Percentiles rank a stretch among this genome's conserved stretches.
Evolutionary conservation across 2,797 vertebrate species (phyloP).

Genomic region (Paedocypris micromegethes): DNA sequence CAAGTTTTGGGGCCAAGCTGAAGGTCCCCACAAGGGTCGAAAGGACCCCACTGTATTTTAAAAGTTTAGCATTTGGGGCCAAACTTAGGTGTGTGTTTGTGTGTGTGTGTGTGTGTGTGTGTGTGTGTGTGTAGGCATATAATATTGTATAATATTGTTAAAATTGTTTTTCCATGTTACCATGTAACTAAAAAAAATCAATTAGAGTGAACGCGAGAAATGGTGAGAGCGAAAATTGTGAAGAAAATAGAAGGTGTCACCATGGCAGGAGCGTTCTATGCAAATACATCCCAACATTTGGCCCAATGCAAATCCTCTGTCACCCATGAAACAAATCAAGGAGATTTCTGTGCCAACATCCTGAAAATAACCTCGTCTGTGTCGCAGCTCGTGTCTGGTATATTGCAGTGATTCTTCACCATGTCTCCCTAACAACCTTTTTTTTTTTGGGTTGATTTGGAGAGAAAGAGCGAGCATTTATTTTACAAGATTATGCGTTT

Average conservation of each 20-base stretch:
- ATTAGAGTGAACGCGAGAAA: conserved; percentile 2
- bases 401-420: conserved; percentile 24
- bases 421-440: not conserved
- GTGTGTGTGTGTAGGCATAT: not conserved
- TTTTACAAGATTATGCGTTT: too few relatives aligned
- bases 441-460: too few relatives aligned
- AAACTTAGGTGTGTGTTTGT: not conserved
- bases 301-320: conserved; percentile 46
- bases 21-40: too few relatives aligned
- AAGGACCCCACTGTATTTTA: too few relatives aligned
- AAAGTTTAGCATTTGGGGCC: too few relatives aligned
- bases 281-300: conserved; percentile 44
- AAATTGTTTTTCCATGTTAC: too few relatives aligned
- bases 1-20: too few relatives aligned
- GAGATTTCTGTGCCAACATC: conserved; percentile 26
- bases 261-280: conserved; percentile 42
- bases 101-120: not conserved
- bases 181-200: too few relatives aligned
- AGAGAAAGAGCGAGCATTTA: too few relatives aligned
- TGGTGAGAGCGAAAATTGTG: not conserved
- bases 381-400: conserved; percentile 10
- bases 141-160: too few relatives aligned
- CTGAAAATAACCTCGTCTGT: conserved; percentile 19
- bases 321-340: conserved; percentile 46
- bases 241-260: conserved; percentile 37